Evolutionary conservation across 2,113 vertebrate genomes (phyloP), one percentile per base, ranked within the genome.

Genomic region (Phyllopteryx taeniolatus): DNA sequence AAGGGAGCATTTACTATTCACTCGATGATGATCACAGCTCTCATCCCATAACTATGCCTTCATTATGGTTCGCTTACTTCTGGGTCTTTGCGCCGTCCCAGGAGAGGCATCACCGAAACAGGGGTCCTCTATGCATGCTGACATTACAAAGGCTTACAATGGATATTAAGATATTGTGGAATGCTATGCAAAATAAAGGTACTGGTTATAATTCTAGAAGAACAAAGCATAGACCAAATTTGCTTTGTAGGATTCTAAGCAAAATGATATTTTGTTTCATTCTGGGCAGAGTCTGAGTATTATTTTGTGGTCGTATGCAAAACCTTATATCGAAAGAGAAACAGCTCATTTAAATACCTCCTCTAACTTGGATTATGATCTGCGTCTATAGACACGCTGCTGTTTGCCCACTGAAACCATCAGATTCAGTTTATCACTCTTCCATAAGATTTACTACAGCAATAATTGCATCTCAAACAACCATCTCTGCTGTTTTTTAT

Each of bases 1-100:
- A 80, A 85, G 90, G 93, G 93, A 94, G 91, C 85, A 82, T 91
- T 89, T 93, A 89, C 61, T 83, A 72, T 77, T 74, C 92, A 93
- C 93, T 94, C 68, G 57, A 39, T 12, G 3, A 71, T 77, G 85
- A 86, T 88, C 80, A 82, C 79, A 75, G 80, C 79, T 83, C 76
- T 71, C 67, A 94, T 94, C 90, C 71, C 7, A 39, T 74, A 81
- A 95, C 93, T 92, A 87, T 82, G 91, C 66, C 65, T 93, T 91
- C 20, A 91, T 94, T 95, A 85, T 35, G 75, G 59, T 74, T 72
- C 49, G 61, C 49, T 62, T 79, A 83, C 81, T 77, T 81, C 78
- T 79, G 83, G 93, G 94, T 91, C 89, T 84, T 87, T 79, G 85
- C 79, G 67, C 79, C 63, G 83, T 94, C 91, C 93, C 82, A 84